Evolutionary conservation across 1,140 invertebrate genomes (phyloP), one percentile per base, ranked within the genome.

Genomic region (Diplogasteroides magnus): DNA sequence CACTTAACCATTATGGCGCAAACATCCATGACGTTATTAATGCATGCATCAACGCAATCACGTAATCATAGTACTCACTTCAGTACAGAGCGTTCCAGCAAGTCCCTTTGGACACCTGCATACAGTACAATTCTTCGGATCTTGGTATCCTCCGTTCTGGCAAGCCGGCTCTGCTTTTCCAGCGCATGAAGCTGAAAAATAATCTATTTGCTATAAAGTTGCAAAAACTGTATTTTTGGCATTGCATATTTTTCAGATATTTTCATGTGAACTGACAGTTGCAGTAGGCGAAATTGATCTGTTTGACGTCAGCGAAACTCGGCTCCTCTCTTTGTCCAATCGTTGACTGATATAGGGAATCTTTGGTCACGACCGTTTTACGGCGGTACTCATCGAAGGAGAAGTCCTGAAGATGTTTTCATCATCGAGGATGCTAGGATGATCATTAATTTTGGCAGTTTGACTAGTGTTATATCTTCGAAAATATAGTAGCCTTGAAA

Each of bases 231-330:
- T 13, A 60, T 26, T 13, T 26, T 60, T 13, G 3, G 23, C 3
- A 29, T 29, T 6, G 6, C 23, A 60, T 3, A 26, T 26, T 26
- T 11, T 60, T 60, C 3, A 26, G 25, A 13, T 11, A 23, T 60
- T 6, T 14, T 14, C 13, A 23, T 56, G n/a, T 14, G n/a, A 26
- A 67, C 70, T 64, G 25, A 72, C 70, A 31, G 31, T 67, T 67
- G 59, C 70, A 72, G 28, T 72, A 72, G 58, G 70, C 70, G 15
- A 67, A 62, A 31, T 72, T 72, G 26, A 72, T 72, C 58, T 61
- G 61, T 48, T 72, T 72, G n/a, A 72, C 70, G 57, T 72, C 70
- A 26, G 61, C 60, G 59, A 72, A 72, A 23, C 58, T 62, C 32
- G 70, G 70, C 27, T 57, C 70, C 2, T 25, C 23, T 64, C 70